Conservation (phyloP, 2,888 invertebrate species). For the Drosophila niveifrons region DNA sequence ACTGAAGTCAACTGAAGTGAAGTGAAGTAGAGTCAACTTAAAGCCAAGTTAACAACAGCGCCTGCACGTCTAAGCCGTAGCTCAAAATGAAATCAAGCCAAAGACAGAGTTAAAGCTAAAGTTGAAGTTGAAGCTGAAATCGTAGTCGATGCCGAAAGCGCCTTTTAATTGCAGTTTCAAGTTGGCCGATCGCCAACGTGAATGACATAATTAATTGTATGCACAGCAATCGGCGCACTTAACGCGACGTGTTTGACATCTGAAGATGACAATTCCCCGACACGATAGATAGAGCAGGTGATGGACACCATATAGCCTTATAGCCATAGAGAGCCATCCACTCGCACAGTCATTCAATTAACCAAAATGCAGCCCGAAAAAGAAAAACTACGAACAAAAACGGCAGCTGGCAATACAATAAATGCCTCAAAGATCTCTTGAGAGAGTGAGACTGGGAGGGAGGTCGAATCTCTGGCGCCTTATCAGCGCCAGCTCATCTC, state of each 20-base stretch:
- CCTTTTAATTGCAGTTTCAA: conserved; percentile 80
- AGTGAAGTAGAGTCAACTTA: conserved; percentile 57
- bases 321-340: conserved; percentile 2
- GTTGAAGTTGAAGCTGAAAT: neutral
- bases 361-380: conserved; percentile 17
- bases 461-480: conserved; percentile 27
- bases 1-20: conserved; percentile 30
- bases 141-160: conserved; percentile 63
- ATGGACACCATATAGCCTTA: neutral
- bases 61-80: conserved; percentile 60
- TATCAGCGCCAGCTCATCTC: conserved; percentile 50
- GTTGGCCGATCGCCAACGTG: conserved; percentile 70
- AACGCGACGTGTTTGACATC: conserved; percentile 76
- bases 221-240: conserved; percentile 70
- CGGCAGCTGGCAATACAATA: conserved; percentile 62
- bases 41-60: conserved; percentile 60
- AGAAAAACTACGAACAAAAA: neutral
- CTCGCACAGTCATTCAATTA: conserved; percentile 40
- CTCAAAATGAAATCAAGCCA: conserved; percentile 31
- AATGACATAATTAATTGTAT: conserved; percentile 83
- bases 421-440: conserved; percentile 5
- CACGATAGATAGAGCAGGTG: conserved; percentile 25
- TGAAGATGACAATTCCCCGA: conserved; percentile 74
- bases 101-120: conserved; percentile 8
- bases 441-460: neutral